phyloP scores from a whole-genome alignment of 2,113 vertebrate genomes.

The Zapornia atra region DNA sequence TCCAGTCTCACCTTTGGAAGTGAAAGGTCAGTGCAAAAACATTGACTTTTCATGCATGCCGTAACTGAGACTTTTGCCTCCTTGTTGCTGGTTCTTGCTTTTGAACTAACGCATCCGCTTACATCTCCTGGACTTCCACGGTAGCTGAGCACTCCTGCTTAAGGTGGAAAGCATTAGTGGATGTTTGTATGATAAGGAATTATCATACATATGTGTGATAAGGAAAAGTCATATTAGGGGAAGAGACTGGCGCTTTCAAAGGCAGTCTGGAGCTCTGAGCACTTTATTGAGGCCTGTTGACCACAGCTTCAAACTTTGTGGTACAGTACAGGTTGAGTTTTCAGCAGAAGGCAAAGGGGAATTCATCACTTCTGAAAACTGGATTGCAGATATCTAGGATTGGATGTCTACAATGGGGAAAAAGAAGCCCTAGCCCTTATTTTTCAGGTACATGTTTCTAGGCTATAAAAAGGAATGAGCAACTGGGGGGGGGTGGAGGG shows the following conservation, averaged over 20 bases:
- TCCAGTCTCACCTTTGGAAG: slow-evolving; percentile 75
- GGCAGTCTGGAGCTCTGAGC: background rate
- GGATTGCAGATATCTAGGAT: background rate
- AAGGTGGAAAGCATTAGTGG: background rate
- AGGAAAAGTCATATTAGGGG: background rate
- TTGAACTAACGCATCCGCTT: background rate
- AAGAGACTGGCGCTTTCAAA: background rate
- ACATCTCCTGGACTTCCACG: background rate
- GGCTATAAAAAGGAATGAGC: background rate
- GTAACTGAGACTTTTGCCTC: background rate
- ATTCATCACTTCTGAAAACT: background rate
- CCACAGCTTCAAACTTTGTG: background rate
- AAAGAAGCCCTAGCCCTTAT: background rate
- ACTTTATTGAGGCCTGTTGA: accelerated
- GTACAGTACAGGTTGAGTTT: background rate
- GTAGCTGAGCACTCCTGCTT: background rate
- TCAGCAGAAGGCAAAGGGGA: background rate
- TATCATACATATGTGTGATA: background rate
- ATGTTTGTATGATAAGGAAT: background rate
- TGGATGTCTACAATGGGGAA: too few species aligned
- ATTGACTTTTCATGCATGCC: slow-evolving; percentile 48
- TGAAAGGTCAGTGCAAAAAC: slow-evolving; percentile 52
- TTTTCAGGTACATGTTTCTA: background rate
- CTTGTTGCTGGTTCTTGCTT: background rate
- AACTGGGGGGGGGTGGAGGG: too few species aligned